These are phyloP conservation scores for Triplophysa yarkandensis DNA, from an alignment of 2,797 vertebrate genomes.

Conservation along the genomic window DNA sequence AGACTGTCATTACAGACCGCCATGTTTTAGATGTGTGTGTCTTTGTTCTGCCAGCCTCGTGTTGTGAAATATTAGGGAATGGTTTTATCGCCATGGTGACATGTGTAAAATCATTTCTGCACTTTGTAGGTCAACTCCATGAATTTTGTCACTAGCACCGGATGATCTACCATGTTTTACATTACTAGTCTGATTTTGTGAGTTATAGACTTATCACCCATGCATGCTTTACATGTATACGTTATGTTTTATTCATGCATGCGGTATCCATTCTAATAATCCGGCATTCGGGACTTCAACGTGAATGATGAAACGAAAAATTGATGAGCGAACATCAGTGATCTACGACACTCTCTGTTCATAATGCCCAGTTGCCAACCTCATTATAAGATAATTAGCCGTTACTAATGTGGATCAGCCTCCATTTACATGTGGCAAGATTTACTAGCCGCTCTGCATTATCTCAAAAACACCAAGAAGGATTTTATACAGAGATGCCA, in stretches of 20 bases:
- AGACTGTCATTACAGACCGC: conserved; percentile 62
- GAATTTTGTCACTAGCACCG: conserved; percentile 10
- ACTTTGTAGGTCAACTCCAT: conserved; percentile 27
- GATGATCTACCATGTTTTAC: conserved; percentile 4
- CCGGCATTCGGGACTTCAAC: conserved; percentile 19
- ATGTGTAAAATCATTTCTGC: no score
- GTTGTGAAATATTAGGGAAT: not conserved
- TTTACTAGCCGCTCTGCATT: conserved; percentile 59
- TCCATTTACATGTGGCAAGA: conserved; percentile 70
- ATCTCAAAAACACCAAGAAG: conserved; percentile 65
- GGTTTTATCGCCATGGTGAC: conserved; percentile 24
- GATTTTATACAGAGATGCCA: conserved; percentile 60
- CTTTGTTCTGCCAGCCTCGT: not conserved
- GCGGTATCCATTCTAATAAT: not conserved
- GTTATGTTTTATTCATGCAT: conserved; percentile 41
- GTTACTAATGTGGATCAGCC: conserved; percentile 71
- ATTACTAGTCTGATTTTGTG: conserved; percentile 9
- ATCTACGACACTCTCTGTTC: conserved; percentile 52
- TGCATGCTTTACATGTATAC: conserved; percentile 29
- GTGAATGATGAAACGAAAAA: conserved; percentile 12
- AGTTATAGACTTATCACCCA: conserved; percentile 17
- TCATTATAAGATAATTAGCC: conserved; percentile 73
- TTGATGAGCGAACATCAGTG: conserved; percentile 37
- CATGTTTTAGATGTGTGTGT: conserved; percentile 37
- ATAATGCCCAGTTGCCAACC: conserved; percentile 57